Percentiles rank a stretch among this genome's conserved stretches.
Conservation (phyloP, 2,888 invertebrate species). For the Acanthococcus lagerstroemiae region DNA sequence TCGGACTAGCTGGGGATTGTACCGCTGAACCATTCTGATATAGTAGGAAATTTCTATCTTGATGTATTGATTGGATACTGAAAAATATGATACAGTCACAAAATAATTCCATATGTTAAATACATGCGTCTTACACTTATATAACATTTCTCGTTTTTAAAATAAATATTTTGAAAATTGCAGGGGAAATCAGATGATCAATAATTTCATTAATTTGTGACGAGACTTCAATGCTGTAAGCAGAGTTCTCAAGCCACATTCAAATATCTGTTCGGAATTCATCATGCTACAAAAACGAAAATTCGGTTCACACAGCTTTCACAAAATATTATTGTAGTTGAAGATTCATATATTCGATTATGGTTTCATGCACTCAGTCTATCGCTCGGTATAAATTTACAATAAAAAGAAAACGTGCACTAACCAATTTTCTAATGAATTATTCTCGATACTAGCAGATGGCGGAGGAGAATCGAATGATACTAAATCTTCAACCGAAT, state of each 20-base stretch:
- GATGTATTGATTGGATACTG: not conserved
- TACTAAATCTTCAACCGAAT: constrained; percentile 31
- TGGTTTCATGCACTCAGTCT: no score
- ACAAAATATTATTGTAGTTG: not conserved
- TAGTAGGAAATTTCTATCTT: not conserved
- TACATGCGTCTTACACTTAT: no score
- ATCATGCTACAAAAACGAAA: constrained; percentile 31
- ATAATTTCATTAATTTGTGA: constrained; percentile 3
- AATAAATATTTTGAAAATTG: no score
- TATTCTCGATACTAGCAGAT: constrained; percentile 27
- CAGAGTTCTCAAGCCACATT: constrained; percentile 32
- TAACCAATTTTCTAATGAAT: constrained; percentile 32
- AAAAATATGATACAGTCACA: no score
- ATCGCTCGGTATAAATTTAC: no score
- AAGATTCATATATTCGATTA: no score
- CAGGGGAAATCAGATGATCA: constrained; percentile 3
- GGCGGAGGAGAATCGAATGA: constrained; percentile 33
- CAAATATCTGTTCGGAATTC: constrained; percentile 34
- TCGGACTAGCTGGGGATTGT: not conserved
- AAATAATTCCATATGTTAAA: no score
- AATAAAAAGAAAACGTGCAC: no score
- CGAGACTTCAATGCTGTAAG: constrained; percentile 21
- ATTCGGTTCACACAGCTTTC: constrained; percentile 7
- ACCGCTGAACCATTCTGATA: not conserved
- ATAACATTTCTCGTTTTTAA: no score